Base-by-base conservation (phyloP, 2,113 vertebrate species). In the Pleuronectes platessa region DNA sequence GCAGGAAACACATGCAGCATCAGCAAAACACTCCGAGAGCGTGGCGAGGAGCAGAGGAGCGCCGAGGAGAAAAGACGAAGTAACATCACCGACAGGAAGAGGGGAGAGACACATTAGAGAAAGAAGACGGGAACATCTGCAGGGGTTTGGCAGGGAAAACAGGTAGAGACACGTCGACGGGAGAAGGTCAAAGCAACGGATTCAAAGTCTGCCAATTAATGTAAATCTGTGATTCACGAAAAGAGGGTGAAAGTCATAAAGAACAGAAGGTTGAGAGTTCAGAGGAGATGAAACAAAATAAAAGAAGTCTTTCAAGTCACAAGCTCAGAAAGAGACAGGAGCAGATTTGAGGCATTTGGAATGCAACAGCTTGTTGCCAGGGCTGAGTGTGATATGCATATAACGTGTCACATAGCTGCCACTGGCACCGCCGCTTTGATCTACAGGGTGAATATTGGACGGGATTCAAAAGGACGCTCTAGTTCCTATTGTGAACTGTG, bases 1-100 rank as follows among this genome's bases (percentile, higher is more conserved):
- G 78, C 78, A 81, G 71, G 42, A 70, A 69, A 76, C 35, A 35
- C 49, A 71, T 62, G 75, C 84, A 70, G 73, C 75, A 70, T 84
- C 82, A 88, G 88, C 86, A 83, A 63, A 86, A 88, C 24, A 14
- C 74, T 51, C 53, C 54, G 24, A 26, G 42, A 53, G 49, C 54
- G 37, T 20, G 62, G 53, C 4, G 67, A 82, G 71, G 15, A 82
- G 61, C 64, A 64, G 72, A 74, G 31, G 35, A 64, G 18, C 26
- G 65, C 56, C 11, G 21, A 60, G 64, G 68, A 61, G 68, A 61
- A 71, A 68, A 73, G 76, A 70, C 65, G n/a, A 73, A 59, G 63
- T 37, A 54, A 81, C 78, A 20, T 51, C 47, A 71, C 47, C 62
- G 67, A 47, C 55, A 76, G 79, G 31, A 61, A 73, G 69, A 58